phyloP scores from a whole-genome alignment of 1,140 invertebrate genomes.

The Meloidogyne floridensis region DNA sequence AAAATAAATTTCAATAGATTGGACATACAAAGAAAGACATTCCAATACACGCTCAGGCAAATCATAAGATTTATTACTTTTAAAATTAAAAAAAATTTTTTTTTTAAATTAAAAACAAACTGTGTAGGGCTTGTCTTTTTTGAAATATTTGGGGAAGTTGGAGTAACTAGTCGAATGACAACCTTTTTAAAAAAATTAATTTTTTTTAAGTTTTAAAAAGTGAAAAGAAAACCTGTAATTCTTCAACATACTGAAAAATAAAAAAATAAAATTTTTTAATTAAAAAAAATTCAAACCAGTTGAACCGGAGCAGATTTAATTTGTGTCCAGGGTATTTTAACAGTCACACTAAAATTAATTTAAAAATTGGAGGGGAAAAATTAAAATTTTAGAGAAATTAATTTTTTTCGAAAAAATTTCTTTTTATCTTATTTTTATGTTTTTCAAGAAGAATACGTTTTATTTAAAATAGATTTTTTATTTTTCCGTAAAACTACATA shows the following conservation, averaged over 20 bases:
- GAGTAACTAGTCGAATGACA: conserved; percentile 69
- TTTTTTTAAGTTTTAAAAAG: background rate
- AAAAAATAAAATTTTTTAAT: conserved; percentile 36
- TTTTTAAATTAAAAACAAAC: conserved; percentile 13
- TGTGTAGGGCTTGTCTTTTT: conserved; percentile 6
- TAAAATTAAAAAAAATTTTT: conserved; percentile 10
- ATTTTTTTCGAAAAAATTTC: too few relatives aligned
- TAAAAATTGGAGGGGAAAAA: too few relatives aligned
- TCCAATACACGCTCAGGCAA: conserved; percentile 94
- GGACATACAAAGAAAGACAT: conserved; percentile 91
- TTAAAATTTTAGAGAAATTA: too few relatives aligned
- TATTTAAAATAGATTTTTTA: too few relatives aligned
- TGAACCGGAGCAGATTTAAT: conserved; percentile 92
- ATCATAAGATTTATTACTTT: conserved; percentile 72
- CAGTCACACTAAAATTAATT: conserved; percentile 69
- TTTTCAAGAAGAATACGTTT: too few relatives aligned
- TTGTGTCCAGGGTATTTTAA: conserved; percentile 90
- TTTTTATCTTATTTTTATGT: too few relatives aligned
- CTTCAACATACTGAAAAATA: conserved; percentile 80
- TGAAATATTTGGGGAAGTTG: conserved; percentile 12
- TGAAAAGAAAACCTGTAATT: conserved; percentile 74
- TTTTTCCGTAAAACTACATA: too few relatives aligned
- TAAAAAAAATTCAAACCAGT: conserved; percentile 72
- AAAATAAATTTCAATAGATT: conserved; percentile 89
- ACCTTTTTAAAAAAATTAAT: conserved; percentile 64